Conservation (phyloP, 2,888 invertebrate genomes). For the Lepidonotus clava region DNA sequence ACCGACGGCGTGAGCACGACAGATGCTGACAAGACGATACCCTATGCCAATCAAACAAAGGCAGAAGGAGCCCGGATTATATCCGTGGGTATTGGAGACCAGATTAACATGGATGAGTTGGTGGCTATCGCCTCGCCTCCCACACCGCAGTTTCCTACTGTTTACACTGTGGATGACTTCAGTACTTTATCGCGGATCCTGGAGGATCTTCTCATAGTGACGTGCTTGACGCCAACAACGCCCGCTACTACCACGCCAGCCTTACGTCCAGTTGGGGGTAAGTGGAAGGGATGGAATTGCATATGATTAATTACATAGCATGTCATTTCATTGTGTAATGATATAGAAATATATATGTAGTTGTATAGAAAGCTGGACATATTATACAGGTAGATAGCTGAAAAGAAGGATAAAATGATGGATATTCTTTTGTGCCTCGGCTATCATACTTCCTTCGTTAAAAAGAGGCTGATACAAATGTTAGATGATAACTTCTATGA, state of each 20-base stretch:
- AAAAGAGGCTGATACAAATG: too few species aligned
- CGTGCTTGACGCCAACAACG: slow-evolving; percentile 55
- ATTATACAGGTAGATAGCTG: too few species aligned
- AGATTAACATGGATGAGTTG: slow-evolving; percentile 54
- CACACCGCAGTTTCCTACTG: neutral
- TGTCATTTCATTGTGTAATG: too few species aligned
- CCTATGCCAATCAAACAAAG: slow-evolving; percentile 24
- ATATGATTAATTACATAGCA: too few species aligned
- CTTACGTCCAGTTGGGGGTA: slow-evolving; percentile 20
- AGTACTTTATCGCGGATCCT: neutral
- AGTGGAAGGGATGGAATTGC: too few species aligned
- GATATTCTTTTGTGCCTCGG: too few species aligned
- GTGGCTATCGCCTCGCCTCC: slow-evolving; percentile 53
- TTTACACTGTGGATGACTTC: slow-evolving; percentile 56
- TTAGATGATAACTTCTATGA: too few species aligned
- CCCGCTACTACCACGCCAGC: slow-evolving; percentile 53
- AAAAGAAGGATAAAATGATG: too few species aligned
- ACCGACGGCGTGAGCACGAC: slow-evolving; percentile 53
- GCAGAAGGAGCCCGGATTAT: slow-evolving; percentile 17
- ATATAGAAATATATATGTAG: too few species aligned
- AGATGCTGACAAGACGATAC: slow-evolving; percentile 27
- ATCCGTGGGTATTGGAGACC: slow-evolving; percentile 44
- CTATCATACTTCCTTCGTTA: too few species aligned
- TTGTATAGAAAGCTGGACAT: too few species aligned
- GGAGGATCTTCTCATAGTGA: neutral